phyloP scores from a whole-genome alignment of 2,113 vertebrate species.

The Siniperca knerii region DNA sequence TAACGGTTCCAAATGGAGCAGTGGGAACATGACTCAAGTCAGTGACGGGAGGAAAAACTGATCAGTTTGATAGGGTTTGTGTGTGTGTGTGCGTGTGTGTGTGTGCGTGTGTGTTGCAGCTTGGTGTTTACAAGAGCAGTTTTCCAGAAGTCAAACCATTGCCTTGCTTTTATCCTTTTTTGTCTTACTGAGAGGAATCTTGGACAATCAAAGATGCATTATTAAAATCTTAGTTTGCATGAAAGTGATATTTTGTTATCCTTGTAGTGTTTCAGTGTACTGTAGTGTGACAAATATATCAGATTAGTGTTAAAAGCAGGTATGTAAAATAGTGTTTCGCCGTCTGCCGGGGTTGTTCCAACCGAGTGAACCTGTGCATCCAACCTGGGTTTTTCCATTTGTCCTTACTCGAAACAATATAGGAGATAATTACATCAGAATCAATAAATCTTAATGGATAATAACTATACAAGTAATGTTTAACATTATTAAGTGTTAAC shows the following conservation, averaged over 20 bases:
- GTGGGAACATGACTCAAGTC: constrained; percentile 51
- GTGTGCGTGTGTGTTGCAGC: background rate
- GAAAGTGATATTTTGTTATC: background rate
- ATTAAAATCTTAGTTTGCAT: background rate
- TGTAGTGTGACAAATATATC: background rate
- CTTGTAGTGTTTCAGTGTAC: background rate
- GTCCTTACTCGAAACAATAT: background rate
- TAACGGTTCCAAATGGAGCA: constrained; percentile 49
- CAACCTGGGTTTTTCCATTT: background rate
- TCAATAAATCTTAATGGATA: background rate
- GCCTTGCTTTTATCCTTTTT: background rate
- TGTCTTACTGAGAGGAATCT: background rate
- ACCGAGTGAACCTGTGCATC: background rate
- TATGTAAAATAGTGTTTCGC: background rate
- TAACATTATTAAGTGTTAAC: background rate
- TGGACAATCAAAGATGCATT: background rate
- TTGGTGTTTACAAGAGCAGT: constrained; percentile 26
- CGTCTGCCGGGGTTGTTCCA: background rate
- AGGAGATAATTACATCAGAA: background rate
- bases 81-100: constrained; percentile 6
- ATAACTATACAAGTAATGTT: background rate
- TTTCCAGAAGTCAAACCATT: background rate
- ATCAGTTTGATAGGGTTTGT: constrained; percentile 35
- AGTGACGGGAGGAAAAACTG: constrained; percentile 52
- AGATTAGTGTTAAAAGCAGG: constrained; percentile 2